phyloP scores from a whole-genome alignment of 2,113 vertebrate species.

The Cynoglossus semilaevis region DNA sequence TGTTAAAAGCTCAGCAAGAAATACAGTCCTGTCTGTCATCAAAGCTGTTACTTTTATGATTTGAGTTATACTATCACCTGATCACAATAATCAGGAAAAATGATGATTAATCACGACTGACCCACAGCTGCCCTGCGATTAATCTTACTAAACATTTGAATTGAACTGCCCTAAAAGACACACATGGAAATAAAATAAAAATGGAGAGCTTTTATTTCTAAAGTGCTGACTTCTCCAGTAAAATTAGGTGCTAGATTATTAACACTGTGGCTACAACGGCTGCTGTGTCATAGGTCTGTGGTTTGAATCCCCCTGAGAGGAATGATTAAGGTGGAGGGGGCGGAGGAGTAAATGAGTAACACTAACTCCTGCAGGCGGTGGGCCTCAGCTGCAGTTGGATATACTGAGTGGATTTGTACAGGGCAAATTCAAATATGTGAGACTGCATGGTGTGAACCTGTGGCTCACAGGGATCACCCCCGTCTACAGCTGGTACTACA shows the following conservation, averaged over 20 bases:
- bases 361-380: constrained; percentile 57
- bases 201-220: too few relatives aligned
- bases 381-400: constrained; percentile 47
- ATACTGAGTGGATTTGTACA: constrained; percentile 20
- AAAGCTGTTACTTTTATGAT: too few relatives aligned
- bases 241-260: background rate
- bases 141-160: too few relatives aligned
- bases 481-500: constrained; percentile 60
- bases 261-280: constrained; percentile 14
- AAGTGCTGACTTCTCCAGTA: too few relatives aligned
- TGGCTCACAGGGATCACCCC: constrained; percentile 52
- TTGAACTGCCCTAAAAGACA: too few relatives aligned
- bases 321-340: constrained; percentile 29
- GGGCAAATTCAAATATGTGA: constrained; percentile 29
- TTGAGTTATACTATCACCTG: too few relatives aligned
- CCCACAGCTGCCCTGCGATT: too few relatives aligned
- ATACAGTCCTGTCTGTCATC: too few relatives aligned
- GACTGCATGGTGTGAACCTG: constrained; percentile 48
- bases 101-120: too few relatives aligned
- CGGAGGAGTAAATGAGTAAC: constrained; percentile 49
- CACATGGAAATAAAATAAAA: too few relatives aligned
- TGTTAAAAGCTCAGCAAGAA: too few relatives aligned
- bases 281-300: constrained; percentile 24
- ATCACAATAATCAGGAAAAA: too few relatives aligned
- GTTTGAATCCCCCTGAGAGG: constrained; percentile 28